phyloP scores from a whole-genome alignment of 1,140 invertebrate genomes.

The Camponotus floridanus region DNA sequence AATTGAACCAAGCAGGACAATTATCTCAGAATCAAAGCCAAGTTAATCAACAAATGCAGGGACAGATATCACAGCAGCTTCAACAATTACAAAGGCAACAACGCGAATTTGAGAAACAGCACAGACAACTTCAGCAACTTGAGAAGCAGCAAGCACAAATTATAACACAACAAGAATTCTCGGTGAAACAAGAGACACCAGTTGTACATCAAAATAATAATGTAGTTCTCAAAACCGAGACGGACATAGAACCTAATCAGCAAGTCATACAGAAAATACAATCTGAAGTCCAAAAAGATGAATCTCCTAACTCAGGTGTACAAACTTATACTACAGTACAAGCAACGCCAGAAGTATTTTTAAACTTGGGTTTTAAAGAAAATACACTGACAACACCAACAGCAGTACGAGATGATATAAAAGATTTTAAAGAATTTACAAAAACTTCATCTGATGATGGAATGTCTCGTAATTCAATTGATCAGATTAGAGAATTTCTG shows the following conservation, averaged over 20 bases:
- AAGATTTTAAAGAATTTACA: constrained; percentile 82
- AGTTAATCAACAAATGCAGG: constrained; percentile 76
- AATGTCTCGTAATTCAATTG: constrained; percentile 82
- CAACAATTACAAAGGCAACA: constrained; percentile 83
- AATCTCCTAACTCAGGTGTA: constrained; percentile 69
- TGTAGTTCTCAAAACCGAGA: constrained; percentile 81
- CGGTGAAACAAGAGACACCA: constrained; percentile 74
- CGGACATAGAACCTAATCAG: constrained; percentile 77
- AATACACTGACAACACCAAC: constrained; percentile 74
- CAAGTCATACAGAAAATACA: constrained; percentile 81
- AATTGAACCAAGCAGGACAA: constrained; percentile 79
- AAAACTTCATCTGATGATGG: constrained; percentile 79
- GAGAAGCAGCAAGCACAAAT: constrained; percentile 81
- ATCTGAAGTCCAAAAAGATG: constrained; percentile 78
- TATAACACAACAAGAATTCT: constrained; percentile 71
- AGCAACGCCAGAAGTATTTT: constrained; percentile 82
- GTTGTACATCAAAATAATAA: constrained; percentile 83
- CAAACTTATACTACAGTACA: constrained; percentile 83
- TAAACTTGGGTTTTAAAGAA: constrained; percentile 84
- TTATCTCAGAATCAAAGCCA: constrained; percentile 83
- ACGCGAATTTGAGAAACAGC: constrained; percentile 82
- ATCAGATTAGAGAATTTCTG: constrained; percentile 84
- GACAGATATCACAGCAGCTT: constrained; percentile 81
- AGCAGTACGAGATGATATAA: constrained; percentile 78
- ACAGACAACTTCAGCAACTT: constrained; percentile 81